Base-by-base conservation (phyloP, 2,113 vertebrate genomes). In the Rhizomys pruinosus region DNA sequence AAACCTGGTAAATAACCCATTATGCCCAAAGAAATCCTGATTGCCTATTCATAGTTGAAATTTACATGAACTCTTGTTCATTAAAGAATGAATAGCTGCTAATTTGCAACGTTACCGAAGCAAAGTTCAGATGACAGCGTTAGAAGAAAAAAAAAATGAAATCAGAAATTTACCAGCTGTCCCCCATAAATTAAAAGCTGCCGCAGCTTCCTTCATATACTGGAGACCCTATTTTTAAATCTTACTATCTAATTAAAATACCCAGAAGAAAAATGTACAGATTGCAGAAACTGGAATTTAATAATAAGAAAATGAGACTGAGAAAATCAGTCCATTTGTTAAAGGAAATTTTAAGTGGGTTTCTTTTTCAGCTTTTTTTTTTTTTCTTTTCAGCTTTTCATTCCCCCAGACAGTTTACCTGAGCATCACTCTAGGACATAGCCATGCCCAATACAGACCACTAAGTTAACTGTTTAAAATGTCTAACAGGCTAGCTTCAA, bases 71-170 rank as follows among this genome's bases (percentile, higher is more conserved):
- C 92, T 37, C 97, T 93, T 96, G 95, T 98, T 98, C 98, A 98
- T 98, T 98, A 98, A 89, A 90, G 97, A 96, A 95, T 98, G 98
- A 98, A 98, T 98, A 98, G 97, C 94, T 97, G 94, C 96, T 98
- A 98, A 98, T 98, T 98, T 94, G 96, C 98, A 97, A 87, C 97
- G 96, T 95, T 93, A 97, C 96, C 94, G 92, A 96, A 98, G 97
- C 97, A 97, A 98, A 98, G 97, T 96, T 98, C 94, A 97, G 94
- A 96, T 92, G 96, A 96, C 69, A 94, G 96, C 97, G 96, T 93
- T 96, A 97, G 97, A 91, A 69, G 72, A 85, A 2, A 92, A 87
- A 97, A 96, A 94, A 89, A 97, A 90, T 97, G 97, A 89, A 95
- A 96, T 96, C 89, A 97, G 97, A 98, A 96, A 96, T 73, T 93